A percentile compares a stretch with the other conserved stretches of the same genome.
phyloP scores from a whole-genome alignment of 2,113 vertebrate genomes.

The Mystacornis crossleyi region DNA sequence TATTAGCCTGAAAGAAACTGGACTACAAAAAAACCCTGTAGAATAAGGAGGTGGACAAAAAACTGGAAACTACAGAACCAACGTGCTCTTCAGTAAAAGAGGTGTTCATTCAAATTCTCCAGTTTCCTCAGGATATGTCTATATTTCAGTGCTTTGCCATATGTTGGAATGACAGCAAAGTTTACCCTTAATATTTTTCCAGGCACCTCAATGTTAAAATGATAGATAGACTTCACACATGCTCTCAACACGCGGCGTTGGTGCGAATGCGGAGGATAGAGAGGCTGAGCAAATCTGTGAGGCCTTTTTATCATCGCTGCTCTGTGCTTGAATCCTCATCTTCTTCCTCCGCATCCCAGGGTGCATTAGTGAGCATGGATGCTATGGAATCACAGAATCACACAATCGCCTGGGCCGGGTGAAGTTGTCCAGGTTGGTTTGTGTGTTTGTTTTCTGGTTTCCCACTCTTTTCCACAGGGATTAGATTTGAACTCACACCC shows the following conservation, averaged over 20 bases:
- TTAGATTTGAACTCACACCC: background rate
- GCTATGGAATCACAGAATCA: background rate
- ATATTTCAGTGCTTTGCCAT: conserved; percentile 47
- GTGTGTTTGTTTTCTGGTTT: background rate
- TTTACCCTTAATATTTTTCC: conserved; percentile 59
- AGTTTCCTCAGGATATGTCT: conserved; percentile 7
- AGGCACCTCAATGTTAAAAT: conserved; percentile 46
- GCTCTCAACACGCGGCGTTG: background rate
- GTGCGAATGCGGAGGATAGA: background rate
- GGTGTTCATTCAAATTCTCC: conserved; percentile 16
- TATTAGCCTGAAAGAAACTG: background rate
- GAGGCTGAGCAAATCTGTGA: background rate
- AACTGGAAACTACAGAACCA: background rate
- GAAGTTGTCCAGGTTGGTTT: background rate
- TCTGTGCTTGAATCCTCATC: background rate
- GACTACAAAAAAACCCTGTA: background rate
- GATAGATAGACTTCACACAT: conserved; percentile 59
- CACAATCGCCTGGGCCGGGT: background rate
- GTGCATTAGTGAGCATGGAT: rapidly evolving
- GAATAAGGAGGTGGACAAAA: background rate
- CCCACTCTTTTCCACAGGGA: background rate
- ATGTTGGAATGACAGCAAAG: conserved; percentile 47
- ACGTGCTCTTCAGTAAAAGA: background rate
- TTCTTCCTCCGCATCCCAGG: background rate
- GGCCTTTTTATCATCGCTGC: background rate